Conservation (phyloP, 2,888 invertebrate genomes). For the Heteromyza rotundicornis region DNA sequence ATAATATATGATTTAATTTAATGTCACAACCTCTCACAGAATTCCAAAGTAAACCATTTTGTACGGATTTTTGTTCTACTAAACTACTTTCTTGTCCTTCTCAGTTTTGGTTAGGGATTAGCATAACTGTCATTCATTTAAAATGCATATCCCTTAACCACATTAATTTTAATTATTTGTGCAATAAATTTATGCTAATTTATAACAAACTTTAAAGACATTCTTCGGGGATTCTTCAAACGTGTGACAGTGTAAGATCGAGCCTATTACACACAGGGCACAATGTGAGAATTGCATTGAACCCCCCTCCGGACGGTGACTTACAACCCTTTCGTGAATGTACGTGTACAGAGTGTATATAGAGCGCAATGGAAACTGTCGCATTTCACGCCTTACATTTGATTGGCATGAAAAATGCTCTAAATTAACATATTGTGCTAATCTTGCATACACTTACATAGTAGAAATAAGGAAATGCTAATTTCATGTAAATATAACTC, state of each 20-base stretch:
- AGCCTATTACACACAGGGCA: not conserved
- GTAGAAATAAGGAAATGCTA: constrained; percentile 10
- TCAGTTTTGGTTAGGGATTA: no score
- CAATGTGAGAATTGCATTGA: constrained; percentile 10
- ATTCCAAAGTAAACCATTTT: no score
- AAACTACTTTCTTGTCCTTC: no score
- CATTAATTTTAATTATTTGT: constrained; percentile 21
- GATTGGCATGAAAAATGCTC: constrained; percentile 9
- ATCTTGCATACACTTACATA: not conserved
- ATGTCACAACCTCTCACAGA: no score
- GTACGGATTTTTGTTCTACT: no score
- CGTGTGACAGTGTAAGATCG: no score
- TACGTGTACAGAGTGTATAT: not conserved
- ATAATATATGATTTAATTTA: no score
- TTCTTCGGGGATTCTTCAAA: no score
- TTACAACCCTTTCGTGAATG: not conserved
- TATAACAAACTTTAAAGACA: constrained; percentile 23
- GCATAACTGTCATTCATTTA: not conserved
- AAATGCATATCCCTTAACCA: not conserved
- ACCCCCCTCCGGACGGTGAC: constrained; percentile 2
- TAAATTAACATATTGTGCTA: not conserved
- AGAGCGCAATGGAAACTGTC: not conserved
- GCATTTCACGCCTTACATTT: constrained; percentile 14
- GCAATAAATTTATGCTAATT: constrained; percentile 29
- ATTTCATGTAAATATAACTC: constrained; percentile 12